Percentiles rank a stretch among this genome's conserved stretches.
Evolutionary conservation across 2,113 vertebrate genomes (phyloP).

Genomic region (Irena cyanogastra): DNA sequence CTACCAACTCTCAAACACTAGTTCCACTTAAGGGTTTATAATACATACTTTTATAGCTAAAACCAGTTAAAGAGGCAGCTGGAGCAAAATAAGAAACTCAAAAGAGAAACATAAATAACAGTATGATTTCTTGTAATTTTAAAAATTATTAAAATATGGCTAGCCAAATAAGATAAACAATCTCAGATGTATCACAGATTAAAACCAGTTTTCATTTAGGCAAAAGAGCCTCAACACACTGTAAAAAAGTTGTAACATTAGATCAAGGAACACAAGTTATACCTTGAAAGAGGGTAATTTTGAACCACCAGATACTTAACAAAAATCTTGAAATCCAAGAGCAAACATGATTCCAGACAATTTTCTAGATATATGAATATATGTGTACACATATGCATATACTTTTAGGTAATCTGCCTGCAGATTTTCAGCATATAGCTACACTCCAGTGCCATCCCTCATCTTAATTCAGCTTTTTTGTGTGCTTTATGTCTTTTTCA

Average conservation of each 20-base stretch:
- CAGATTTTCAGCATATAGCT: not conserved
- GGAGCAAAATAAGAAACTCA: not conserved
- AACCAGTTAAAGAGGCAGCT: not conserved
- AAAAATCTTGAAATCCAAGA: not conserved
- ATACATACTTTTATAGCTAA: not conserved
- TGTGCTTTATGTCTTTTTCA: not conserved
- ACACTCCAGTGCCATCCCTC: not conserved
- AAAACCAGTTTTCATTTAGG: not conserved
- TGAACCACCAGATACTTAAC: not conserved
- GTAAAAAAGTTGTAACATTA: not conserved
- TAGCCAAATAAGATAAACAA: not conserved
- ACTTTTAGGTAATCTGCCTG: conserved; percentile 16
- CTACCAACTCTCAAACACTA: not conserved
- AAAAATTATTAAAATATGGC: not conserved
- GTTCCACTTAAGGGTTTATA: not conserved
- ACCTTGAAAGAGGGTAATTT: not conserved
- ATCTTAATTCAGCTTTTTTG: not conserved
- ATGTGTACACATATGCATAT: not conserved
- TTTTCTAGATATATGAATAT: not conserved
- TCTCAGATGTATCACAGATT: not conserved
- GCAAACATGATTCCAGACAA: not conserved
- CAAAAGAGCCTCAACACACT: not conserved
- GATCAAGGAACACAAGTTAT: not conserved
- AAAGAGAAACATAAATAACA: not conserved
- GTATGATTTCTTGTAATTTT: not conserved